Conservation (phyloP, 2,888 invertebrate genomes). For the Protonemura montana region DNA sequence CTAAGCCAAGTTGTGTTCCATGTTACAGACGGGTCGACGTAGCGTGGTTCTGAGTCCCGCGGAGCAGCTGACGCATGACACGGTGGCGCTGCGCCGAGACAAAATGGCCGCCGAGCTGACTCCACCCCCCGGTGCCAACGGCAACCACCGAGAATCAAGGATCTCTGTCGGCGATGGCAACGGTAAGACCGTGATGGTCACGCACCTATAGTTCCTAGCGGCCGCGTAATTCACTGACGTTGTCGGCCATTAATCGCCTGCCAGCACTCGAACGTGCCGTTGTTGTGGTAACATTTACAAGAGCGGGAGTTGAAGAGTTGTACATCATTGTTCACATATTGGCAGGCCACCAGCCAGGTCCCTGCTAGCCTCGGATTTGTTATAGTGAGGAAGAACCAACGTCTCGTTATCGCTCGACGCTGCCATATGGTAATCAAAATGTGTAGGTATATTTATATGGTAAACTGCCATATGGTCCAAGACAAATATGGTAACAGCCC, state of each 20-base stretch:
- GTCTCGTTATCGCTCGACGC: too few relatives aligned
- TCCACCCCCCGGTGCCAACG: slow-evolving; percentile 49
- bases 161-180: slow-evolving; percentile 47
- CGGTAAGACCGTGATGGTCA: slow-evolving; percentile 47
- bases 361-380: too few relatives aligned
- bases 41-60: slow-evolving; percentile 81
- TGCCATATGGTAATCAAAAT: too few relatives aligned
- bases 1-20: neutral
- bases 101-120: slow-evolving; percentile 50
- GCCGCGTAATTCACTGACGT: neutral
- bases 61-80: slow-evolving; percentile 79
- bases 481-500: too few relatives aligned
- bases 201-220: slow-evolving; percentile 35
- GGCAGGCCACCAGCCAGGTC: too few relatives aligned
- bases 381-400: too few relatives aligned
- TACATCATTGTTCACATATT: neutral
- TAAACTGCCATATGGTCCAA: too few relatives aligned
- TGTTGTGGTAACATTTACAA: neutral
- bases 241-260: neutral
- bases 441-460: too few relatives aligned
- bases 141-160: slow-evolving; percentile 48
- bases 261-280: too few relatives aligned
- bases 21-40: slow-evolving; percentile 65
- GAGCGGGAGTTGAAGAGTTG: neutral
- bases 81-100: slow-evolving; percentile 63